A percentile compares a stretch with the other conserved stretches of the same genome.
Evolutionary conservation across 2,113 vertebrate genomes (phyloP).

Genomic region (Benitochromis conjunctus): DNA sequence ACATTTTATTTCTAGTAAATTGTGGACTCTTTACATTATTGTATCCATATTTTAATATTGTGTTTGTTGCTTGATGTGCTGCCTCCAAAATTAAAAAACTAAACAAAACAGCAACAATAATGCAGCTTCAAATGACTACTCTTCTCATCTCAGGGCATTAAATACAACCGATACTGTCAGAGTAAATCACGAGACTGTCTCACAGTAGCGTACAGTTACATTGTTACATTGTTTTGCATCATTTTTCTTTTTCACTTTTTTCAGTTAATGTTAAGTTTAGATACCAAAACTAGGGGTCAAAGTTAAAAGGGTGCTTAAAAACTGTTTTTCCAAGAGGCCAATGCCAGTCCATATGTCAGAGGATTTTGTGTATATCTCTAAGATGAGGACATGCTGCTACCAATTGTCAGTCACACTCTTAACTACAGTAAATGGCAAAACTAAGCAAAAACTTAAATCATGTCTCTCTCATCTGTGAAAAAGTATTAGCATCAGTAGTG

Average conservation of each 20-base stretch:
- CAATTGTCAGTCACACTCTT: neutral
- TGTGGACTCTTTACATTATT: neutral
- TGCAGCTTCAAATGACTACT: neutral
- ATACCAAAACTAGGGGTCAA: neutral
- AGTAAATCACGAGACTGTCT: neutral
- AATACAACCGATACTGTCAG: neutral
- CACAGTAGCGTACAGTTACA: accelerated
- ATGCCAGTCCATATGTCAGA: neutral
- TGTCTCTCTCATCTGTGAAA: neutral
- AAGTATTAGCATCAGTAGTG: neutral
- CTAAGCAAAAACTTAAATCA: neutral
- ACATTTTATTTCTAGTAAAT: neutral
- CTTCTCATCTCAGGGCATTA: neutral
- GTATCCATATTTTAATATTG: neutral
- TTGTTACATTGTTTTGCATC: neutral
- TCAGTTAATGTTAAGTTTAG: accelerated
- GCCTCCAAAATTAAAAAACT: neutral
- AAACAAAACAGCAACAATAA: accelerated
- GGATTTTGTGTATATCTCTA: neutral
- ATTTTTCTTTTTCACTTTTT: neutral
- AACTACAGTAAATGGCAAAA: neutral
- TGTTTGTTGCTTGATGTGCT: neutral
- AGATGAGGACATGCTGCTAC: accelerated
- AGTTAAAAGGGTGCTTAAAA: neutral
- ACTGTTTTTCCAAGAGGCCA: neutral